Percentiles rank a stretch among this genome's conserved stretches.
Evolutionary conservation across 1,140 invertebrate species (phyloP).

Genomic region (Sitodiplosis mosellana): DNA sequence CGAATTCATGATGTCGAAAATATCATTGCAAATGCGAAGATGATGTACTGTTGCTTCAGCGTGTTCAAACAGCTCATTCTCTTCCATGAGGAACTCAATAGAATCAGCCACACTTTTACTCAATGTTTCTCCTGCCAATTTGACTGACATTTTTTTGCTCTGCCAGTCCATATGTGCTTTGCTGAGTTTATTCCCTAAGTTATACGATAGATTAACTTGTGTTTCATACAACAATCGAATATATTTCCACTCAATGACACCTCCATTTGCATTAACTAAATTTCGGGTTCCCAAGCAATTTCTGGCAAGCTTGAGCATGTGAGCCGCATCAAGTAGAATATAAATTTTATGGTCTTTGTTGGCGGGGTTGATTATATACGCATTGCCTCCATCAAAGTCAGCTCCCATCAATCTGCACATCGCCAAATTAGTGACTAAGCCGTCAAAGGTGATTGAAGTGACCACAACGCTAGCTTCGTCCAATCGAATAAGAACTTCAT

Average conservation of each 20-base stretch:
- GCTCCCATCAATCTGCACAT: not conserved
- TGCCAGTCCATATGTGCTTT: not conserved
- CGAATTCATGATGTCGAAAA: not conserved
- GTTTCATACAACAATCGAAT: not conserved
- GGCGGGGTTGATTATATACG: not conserved
- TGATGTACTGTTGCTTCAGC: no score
- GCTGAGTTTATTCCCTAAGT: not conserved
- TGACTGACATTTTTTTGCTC: not conserved
- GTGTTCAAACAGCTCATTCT: not conserved
- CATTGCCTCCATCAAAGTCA: not conserved
- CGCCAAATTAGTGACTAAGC: not conserved
- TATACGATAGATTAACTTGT: not conserved
- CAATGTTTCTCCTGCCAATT: no score
- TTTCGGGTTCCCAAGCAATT: not conserved
- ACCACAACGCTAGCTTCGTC: not conserved
- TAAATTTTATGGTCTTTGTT: not conserved
- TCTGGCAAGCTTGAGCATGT: not conserved
- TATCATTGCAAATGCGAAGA: no score
- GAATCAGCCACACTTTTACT: not conserved
- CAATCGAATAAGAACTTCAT: not conserved
- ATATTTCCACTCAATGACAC: not conserved
- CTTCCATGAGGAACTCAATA: not conserved
- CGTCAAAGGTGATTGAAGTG: not conserved
- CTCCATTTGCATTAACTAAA: not conserved
- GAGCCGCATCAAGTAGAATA: not conserved